phyloP scores from a whole-genome alignment of 2,888 invertebrate genomes.

The Temnothorax ravouxi region DNA sequence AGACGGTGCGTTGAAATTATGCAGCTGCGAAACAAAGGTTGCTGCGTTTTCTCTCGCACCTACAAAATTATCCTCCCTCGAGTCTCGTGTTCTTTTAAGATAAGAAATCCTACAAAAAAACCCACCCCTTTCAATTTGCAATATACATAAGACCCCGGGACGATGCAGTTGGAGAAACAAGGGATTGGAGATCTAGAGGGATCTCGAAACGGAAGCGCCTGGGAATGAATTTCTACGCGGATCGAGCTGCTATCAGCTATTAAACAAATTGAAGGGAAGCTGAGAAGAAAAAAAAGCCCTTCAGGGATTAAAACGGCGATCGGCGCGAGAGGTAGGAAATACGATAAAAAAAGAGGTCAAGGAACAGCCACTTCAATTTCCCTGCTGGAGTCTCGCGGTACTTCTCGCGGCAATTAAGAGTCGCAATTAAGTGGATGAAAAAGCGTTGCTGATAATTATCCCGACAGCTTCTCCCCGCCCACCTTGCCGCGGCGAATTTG shows the following conservation, averaged over 20 bases:
- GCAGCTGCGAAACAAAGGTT: not conserved
- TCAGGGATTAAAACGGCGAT: slow-evolving; percentile 33
- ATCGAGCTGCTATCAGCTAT: slow-evolving; percentile 11
- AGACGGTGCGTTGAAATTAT: not conserved
- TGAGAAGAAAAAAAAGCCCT: not conserved
- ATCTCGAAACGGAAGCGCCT: slow-evolving; percentile 16
- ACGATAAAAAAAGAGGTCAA: slow-evolving; percentile 18
- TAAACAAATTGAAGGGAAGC: slow-evolving; percentile 30
- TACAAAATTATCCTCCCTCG: slow-evolving; percentile 15
- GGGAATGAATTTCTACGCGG: not conserved
- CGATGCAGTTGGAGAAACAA: not conserved
- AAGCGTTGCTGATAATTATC: slow-evolving; percentile 56
- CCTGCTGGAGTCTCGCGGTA: slow-evolving; percentile 23
- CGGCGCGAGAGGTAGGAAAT: not conserved
- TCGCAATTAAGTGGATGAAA: slow-evolving; percentile 50
- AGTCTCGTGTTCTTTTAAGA: slow-evolving; percentile 1
- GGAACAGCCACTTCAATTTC: slow-evolving; percentile 41
- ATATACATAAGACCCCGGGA: slow-evolving; percentile 20
- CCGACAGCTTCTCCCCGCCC: not conserved
- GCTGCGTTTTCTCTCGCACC: not conserved
- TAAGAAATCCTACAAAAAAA: slow-evolving; percentile 18
- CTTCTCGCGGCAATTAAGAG: slow-evolving; percentile 60
- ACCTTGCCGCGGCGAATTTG: slow-evolving; percentile 27
- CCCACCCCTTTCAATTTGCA: slow-evolving; percentile 35
- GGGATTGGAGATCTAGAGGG: not conserved